phyloP scores from a whole-genome alignment of 2,888 invertebrate genomes.

The Pristionchus exspectatus region DNA sequence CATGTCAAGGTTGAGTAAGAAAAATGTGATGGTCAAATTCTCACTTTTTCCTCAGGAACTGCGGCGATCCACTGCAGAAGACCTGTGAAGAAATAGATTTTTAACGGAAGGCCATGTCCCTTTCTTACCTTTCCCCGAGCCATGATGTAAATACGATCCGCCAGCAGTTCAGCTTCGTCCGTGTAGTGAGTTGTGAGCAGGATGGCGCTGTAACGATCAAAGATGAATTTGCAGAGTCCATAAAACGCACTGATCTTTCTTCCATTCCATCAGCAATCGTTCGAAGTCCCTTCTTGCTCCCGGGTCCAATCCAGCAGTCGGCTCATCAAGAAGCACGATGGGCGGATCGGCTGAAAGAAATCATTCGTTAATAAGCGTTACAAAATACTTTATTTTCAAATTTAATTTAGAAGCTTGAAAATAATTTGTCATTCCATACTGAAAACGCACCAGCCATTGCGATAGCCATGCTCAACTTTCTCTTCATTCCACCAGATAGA shows the following conservation, averaged over 20 bases:
- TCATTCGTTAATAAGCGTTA: too few species aligned
- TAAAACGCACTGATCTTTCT: conserved; percentile 59
- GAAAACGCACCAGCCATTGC: conserved; percentile 59
- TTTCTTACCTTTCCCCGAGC: conserved; percentile 63
- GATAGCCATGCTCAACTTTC: conserved; percentile 71
- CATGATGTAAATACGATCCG: conserved; percentile 75
- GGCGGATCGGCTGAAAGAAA: conserved; percentile 59
- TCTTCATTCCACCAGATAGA: conserved; percentile 75
- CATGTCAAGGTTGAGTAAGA: too few species aligned
- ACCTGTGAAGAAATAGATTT: background rate
- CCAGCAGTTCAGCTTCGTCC: conserved; percentile 77
- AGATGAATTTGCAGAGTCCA: too few species aligned
- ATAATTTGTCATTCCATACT: too few species aligned
- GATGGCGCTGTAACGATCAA: conserved; percentile 65
- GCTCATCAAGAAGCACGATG: conserved; percentile 76
- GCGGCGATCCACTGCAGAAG: background rate
- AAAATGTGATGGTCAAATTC: too few species aligned
- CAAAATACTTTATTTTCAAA: too few species aligned
- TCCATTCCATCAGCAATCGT: conserved; percentile 63
- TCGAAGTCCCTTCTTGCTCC: conserved; percentile 66
- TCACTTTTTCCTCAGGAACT: conserved; percentile 6
- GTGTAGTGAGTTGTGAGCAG: conserved; percentile 77
- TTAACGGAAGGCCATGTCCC: too few species aligned
- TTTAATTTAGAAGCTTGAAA: too few species aligned
- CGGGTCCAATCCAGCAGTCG: conserved; percentile 71